These are phyloP conservation scores for Mesoligia furuncula DNA, from an alignment of 2,888 invertebrate genomes.

Conservation along the genomic window DNA sequence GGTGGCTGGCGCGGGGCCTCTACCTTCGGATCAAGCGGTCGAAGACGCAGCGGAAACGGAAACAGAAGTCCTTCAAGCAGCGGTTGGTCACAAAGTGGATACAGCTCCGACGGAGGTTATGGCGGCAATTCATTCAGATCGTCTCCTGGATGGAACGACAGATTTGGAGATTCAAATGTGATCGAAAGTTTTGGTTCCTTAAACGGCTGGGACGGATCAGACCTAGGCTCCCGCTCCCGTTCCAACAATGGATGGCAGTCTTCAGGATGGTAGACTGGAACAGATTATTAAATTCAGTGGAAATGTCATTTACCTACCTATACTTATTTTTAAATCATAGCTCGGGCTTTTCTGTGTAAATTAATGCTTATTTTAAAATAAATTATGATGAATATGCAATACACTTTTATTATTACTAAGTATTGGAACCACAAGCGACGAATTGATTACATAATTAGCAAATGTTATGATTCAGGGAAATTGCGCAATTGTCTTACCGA, in stretches of 20 bases:
- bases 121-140: conserved; percentile 24
- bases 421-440: not conserved
- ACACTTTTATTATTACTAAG: not conserved
- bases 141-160: conserved; percentile 45
- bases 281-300: not conserved
- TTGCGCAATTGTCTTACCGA: conserved; percentile 29
- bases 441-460: not conserved
- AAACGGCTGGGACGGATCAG: conserved; percentile 30
- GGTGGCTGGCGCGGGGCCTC: conserved; percentile 41
- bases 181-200: conserved; percentile 29
- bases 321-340: not conserved
- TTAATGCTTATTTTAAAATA: conserved; percentile 21
- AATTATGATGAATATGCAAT: conserved; percentile 3
- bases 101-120: conserved; percentile 23
- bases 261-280: conserved; percentile 50
- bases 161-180: conserved; percentile 39
- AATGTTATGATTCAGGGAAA: conserved; percentile 14
- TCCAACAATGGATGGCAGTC: conserved; percentile 63
- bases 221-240: conserved; percentile 1
- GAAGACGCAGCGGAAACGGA: conserved; percentile 3
- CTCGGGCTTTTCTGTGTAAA: conserved; percentile 9
- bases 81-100: conserved; percentile 38
- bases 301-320: not conserved
- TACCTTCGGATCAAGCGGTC: conserved; percentile 17
- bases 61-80: conserved; percentile 28